These are phyloP conservation scores for Limnephilus lunatus DNA, from an alignment of 2,888 invertebrate species.

Conservation along the genomic window DNA sequence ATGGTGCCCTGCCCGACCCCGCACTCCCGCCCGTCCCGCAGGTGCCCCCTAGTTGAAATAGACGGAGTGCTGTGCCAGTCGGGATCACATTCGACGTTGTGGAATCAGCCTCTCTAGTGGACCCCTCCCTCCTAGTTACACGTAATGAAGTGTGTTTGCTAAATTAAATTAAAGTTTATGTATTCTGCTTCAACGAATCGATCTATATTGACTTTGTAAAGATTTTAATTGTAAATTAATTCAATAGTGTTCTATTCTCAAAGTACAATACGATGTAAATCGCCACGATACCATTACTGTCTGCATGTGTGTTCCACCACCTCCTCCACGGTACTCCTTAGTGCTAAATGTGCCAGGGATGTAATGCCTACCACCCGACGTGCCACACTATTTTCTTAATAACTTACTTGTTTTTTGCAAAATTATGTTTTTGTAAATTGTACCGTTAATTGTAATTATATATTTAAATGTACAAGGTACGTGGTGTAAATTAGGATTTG, in stretches of 20 bases:
- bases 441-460: too few relatives aligned
- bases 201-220: constrained; percentile 65
- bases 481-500: too few relatives aligned
- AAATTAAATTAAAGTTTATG: constrained; percentile 63
- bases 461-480: too few relatives aligned
- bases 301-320: too few relatives aligned
- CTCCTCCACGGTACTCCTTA: too few relatives aligned
- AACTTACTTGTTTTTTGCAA: too few relatives aligned
- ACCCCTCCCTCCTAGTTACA: constrained; percentile 58
- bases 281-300: too few relatives aligned
- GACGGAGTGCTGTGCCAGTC: constrained; percentile 35
- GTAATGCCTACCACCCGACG: too few relatives aligned
- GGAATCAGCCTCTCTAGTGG: not conserved
- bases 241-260: constrained; percentile 65
- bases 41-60: constrained; percentile 64
- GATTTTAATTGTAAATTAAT: constrained; percentile 64
- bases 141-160: constrained; percentile 61
- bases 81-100: constrained; percentile 56
- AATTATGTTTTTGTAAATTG: too few relatives aligned
- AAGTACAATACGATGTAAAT: constrained; percentile 59
- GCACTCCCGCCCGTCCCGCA: constrained; percentile 64
- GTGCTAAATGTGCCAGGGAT: too few relatives aligned
- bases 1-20: constrained; percentile 70
- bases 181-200: constrained; percentile 59
- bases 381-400: too few relatives aligned